phyloP scores from a whole-genome alignment of 2,888 invertebrate species.

The Cyclophora albipunctata region DNA sequence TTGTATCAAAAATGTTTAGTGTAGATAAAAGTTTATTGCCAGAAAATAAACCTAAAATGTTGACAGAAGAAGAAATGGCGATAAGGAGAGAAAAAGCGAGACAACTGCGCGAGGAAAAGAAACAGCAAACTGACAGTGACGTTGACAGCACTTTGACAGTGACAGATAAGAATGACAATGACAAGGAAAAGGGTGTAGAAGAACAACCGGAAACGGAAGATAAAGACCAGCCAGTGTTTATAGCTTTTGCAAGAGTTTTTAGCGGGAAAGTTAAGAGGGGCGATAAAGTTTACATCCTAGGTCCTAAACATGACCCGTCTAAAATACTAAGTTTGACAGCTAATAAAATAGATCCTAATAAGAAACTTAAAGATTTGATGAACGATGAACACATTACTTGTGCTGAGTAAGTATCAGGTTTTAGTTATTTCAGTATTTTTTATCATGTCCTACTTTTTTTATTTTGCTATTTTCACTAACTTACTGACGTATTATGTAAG shows the following conservation, averaged over 20 bases:
- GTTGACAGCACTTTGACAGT: slow-evolving; percentile 24
- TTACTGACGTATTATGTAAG: background rate
- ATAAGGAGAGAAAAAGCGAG: slow-evolving; percentile 80
- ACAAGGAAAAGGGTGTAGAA: slow-evolving; percentile 44
- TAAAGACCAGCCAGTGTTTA: slow-evolving; percentile 79
- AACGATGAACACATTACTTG: slow-evolving; percentile 80
- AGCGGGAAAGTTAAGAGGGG: slow-evolving; percentile 88
- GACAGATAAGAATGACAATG: slow-evolving; percentile 32
- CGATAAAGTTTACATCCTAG: slow-evolving; percentile 86
- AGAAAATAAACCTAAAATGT: slow-evolving; percentile 84
- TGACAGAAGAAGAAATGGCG: slow-evolving; percentile 84
- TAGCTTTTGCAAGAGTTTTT: slow-evolving; percentile 95
- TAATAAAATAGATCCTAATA: slow-evolving; percentile 55
- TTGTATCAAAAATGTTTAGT: slow-evolving; percentile 94
- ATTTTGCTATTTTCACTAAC: slow-evolving; percentile 6
- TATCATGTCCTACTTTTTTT: background rate
- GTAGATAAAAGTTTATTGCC: slow-evolving; percentile 84
- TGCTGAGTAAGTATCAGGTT: slow-evolving; percentile 56
- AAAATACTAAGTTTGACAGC: slow-evolving; percentile 62
- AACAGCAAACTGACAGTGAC: slow-evolving; percentile 32
- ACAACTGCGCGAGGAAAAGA: slow-evolving; percentile 77
- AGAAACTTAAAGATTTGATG: slow-evolving; percentile 76
- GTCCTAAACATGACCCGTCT: slow-evolving; percentile 91
- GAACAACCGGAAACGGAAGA: slow-evolving; percentile 52
- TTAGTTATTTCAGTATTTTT: background rate